A percentile compares a stretch with the other conserved stretches of the same genome.
phyloP scores from a whole-genome alignment of 2,888 invertebrate genomes.

The Notocelia uddmanniana region DNA sequence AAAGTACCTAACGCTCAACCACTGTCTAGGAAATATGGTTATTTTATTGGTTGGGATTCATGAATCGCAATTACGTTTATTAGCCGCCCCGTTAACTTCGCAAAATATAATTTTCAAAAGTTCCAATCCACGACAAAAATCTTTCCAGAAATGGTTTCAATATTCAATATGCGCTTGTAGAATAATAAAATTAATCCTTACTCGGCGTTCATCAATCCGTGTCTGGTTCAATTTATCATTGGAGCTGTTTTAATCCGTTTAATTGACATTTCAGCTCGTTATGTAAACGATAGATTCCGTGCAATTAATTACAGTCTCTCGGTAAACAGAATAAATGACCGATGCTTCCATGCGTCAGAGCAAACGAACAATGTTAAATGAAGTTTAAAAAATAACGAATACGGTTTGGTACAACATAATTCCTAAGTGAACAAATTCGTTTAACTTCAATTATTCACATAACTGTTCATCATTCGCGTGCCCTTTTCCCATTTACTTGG shows the following conservation, averaged over 20 bases:
- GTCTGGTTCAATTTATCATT: conserved; percentile 65
- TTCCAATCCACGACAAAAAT: conserved; percentile 53
- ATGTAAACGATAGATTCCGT: conserved; percentile 62
- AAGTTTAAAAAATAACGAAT: not conserved
- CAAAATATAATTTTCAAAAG: conserved; percentile 42
- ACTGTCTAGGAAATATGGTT: not conserved
- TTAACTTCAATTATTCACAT: too few relatives aligned
- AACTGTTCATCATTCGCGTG: too few relatives aligned
- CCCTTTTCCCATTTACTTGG: too few relatives aligned
- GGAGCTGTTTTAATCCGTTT: conserved; percentile 67
- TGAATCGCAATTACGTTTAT: not conserved
- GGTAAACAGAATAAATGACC: conserved; percentile 50
- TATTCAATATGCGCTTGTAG: conserved; percentile 61
- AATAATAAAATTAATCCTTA: conserved; percentile 68
- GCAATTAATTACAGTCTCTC: conserved; percentile 61
- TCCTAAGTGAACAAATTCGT: not conserved
- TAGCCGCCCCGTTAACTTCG: not conserved
- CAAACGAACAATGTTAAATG: conserved; percentile 20
- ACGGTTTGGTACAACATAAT: not conserved
- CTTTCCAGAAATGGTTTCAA: conserved; percentile 63
- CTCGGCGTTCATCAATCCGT: conserved; percentile 66
- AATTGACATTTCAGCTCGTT: conserved; percentile 71
- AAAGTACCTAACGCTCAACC: not conserved
- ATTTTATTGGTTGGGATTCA: too few relatives aligned
- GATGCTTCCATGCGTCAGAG: conserved; percentile 38